A percentile compares a stretch with the other conserved stretches of the same genome.
Conservation (phyloP, 2,113 vertebrate genomes). For the Smithornis capensis region DNA sequence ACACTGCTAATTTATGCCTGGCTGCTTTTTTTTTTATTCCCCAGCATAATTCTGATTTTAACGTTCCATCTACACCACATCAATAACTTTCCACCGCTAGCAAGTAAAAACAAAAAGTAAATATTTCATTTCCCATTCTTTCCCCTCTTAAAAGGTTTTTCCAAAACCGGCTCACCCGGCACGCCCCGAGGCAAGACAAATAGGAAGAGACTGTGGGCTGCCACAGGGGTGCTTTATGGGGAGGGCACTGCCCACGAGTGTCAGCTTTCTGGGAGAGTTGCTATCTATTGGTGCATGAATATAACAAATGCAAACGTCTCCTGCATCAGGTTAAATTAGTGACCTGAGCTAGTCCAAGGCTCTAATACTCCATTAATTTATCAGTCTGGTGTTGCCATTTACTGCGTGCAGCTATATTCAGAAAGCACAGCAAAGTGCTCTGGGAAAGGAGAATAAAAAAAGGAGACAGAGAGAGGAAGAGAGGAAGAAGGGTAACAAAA, state of each 20-base stretch:
- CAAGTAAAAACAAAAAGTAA: neutral
- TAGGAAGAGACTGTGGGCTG: conserved; percentile 14
- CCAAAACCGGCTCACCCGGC: neutral
- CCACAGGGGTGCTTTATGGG: conserved; percentile 5
- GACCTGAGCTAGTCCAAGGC: conserved; percentile 50
- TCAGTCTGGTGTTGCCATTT: conserved; percentile 64
- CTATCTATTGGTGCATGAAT: conserved; percentile 33
- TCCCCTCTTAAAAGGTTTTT: neutral
- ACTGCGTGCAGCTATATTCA: conserved; percentile 51
- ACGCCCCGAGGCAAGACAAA: conserved; percentile 19
- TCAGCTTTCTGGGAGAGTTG: conserved; percentile 31
- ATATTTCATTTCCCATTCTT: conserved; percentile 39
- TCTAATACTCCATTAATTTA: conserved; percentile 65
- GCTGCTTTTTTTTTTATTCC: neutral
- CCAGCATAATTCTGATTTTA: conserved; percentile 51
- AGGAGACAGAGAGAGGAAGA: neutral
- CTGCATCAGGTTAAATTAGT: conserved; percentile 63
- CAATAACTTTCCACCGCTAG: conserved; percentile 11
- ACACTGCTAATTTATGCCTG: conserved; percentile 37
- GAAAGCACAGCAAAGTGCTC: conserved; percentile 58
- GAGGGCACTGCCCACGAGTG: neutral
- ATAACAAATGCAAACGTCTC: conserved; percentile 46
- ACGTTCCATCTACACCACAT: conserved; percentile 1
- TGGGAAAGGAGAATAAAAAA: neutral
- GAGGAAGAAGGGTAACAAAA: conserved; percentile 6